Conservation (phyloP, 1,140 invertebrate genomes). For the Yoshiicerus persimilis region DNA sequence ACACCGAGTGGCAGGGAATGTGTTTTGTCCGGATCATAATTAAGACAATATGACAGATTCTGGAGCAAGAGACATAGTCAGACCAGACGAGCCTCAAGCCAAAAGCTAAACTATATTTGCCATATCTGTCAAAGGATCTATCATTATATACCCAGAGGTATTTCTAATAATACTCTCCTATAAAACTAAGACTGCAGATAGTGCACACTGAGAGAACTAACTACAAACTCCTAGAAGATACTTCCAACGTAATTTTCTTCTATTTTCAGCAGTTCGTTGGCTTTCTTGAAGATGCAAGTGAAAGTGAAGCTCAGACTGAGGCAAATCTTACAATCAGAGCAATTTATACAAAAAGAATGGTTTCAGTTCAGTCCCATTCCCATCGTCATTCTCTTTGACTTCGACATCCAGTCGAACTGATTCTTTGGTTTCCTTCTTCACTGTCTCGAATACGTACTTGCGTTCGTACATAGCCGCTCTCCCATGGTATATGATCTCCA, state of each 20-base stretch:
- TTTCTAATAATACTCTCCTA: neutral
- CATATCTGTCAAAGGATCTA: neutral
- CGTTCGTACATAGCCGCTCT: neutral
- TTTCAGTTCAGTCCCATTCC: neutral
- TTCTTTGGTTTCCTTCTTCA: neutral
- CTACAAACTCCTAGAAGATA: neutral
- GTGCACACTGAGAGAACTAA: neutral
- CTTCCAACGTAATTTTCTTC: neutral
- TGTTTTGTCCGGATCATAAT: slow-evolving; percentile 29
- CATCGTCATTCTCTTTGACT: neutral
- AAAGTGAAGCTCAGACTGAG: neutral
- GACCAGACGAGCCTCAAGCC: neutral
- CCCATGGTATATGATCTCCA: neutral
- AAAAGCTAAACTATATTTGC: neutral
- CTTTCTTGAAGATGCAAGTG: neutral
- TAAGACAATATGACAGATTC: slow-evolving; percentile 39
- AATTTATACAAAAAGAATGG: slow-evolving; percentile 14
- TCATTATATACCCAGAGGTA: neutral
- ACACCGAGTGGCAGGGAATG: slow-evolving; percentile 1
- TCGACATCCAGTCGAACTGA: neutral
- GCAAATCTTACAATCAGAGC: neutral
- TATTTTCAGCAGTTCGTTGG: neutral
- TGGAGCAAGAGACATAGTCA: neutral
- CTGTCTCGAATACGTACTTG: neutral
- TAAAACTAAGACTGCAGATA: neutral